Evolutionary conservation across 2,888 invertebrate genomes (phyloP).

Genomic region (Ellobium chinense): DNA sequence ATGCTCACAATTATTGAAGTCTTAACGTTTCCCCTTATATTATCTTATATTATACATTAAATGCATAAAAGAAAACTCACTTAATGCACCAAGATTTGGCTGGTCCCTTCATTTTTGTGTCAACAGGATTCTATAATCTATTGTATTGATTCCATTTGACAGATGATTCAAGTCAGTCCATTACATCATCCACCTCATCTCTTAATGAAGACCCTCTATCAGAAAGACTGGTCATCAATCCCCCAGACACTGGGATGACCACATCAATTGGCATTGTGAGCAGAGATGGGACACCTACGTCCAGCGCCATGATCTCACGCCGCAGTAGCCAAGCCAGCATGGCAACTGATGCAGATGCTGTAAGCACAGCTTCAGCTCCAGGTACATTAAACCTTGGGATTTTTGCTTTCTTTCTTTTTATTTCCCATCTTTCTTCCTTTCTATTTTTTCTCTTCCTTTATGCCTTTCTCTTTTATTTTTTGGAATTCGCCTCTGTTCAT

Average conservation of each 20-base stretch:
- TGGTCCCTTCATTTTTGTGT: too few species aligned
- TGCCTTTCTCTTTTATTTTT: too few species aligned
- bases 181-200: not conserved
- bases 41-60: too few species aligned
- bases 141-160: not conserved
- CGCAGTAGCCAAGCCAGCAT: not conserved
- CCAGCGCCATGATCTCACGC: slow-evolving; percentile 1
- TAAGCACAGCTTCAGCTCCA: not conserved
- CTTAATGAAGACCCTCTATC: not conserved
- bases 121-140: not conserved
- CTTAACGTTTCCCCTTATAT: too few species aligned
- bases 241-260: not conserved
- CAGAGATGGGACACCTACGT: not conserved
- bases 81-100: too few species aligned
- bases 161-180: slow-evolving; percentile 22
- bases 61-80: too few species aligned
- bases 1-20: too few species aligned
- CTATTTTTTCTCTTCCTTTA: too few species aligned
- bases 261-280: not conserved
- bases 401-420: not conserved
- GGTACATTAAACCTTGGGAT: too few species aligned
- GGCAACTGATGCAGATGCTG: slow-evolving; percentile 11
- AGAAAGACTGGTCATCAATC: not conserved
- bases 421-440: too few species aligned
- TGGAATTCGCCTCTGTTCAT: too few species aligned